Conservation (phyloP, 2,797 vertebrate genomes). For the Rhabdophis nuchalis region DNA sequence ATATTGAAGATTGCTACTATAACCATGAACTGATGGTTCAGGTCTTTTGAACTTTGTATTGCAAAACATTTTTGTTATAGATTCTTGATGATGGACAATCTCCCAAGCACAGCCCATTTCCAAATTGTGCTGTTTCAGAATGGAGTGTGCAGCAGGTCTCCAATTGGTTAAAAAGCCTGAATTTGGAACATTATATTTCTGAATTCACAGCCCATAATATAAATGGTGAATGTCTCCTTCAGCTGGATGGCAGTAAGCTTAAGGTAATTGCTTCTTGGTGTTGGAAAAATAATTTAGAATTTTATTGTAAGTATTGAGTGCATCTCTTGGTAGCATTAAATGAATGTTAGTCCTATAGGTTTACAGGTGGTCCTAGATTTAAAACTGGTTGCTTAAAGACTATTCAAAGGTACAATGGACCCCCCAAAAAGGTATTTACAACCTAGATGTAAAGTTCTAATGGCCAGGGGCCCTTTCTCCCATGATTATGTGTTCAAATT, state of each 20-base stretch:
- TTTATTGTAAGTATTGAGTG: background rate
- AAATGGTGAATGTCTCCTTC: conserved; percentile 87
- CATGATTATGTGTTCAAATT: too few species aligned
- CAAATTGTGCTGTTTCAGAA: conserved; percentile 79
- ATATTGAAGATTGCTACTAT: background rate
- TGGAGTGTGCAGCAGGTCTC: conserved; percentile 93
- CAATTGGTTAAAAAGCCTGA: conserved; percentile 86
- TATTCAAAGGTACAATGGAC: background rate
- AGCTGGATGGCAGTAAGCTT: conserved; percentile 83
- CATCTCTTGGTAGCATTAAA: background rate
- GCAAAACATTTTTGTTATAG: conserved; percentile 68
- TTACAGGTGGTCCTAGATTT: background rate
- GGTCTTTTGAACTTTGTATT: background rate
- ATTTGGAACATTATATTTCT: conserved; percentile 86
- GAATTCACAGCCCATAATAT: conserved; percentile 92
- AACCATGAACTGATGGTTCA: background rate
- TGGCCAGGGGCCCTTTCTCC: too few species aligned
- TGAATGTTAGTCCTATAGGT: background rate
- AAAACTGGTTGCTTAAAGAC: background rate
- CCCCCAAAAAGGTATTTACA: too few species aligned
- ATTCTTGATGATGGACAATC: conserved; percentile 86
- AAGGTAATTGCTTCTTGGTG: conserved; percentile 76
- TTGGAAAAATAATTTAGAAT: background rate
- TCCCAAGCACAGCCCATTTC: conserved; percentile 81
- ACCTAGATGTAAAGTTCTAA: too few species aligned